These are phyloP conservation scores for Struthio camelus DNA, from an alignment of 2,113 vertebrate species.

Conservation along the genomic window DNA sequence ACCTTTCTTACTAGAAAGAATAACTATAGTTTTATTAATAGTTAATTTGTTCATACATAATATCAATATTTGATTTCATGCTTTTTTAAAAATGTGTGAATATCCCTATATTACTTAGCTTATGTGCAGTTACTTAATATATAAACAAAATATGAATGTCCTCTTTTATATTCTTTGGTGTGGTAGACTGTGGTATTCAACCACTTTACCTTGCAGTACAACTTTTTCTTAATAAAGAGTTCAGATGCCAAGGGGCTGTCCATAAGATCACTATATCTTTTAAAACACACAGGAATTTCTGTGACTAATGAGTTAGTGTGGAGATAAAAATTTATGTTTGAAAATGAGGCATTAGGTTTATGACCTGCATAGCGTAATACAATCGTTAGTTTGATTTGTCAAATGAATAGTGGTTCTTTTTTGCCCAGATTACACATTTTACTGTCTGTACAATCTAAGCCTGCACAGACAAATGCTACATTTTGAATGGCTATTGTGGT, in stretches of 20 bases:
- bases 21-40: background rate
- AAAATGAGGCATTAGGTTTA: background rate
- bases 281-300: background rate
- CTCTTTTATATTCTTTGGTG: background rate
- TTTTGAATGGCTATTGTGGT: slow-evolving; percentile 30
- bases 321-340: background rate
- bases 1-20: background rate
- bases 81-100: background rate
- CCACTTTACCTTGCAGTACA: background rate
- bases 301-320: background rate
- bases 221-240: background rate
- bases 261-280: background rate
- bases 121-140: background rate
- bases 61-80: background rate
- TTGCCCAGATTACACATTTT: slow-evolving; percentile 36
- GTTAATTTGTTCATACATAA: background rate
- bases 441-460: slow-evolving; percentile 7
- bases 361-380: background rate
- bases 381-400: background rate
- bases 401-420: slow-evolving; percentile 31
- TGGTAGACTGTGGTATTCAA: background rate
- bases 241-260: background rate
- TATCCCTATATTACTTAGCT: background rate
- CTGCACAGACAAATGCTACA: background rate
- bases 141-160: background rate